Conservation (phyloP, 2,113 vertebrate species). For the Triplophysa rosa region DNA sequence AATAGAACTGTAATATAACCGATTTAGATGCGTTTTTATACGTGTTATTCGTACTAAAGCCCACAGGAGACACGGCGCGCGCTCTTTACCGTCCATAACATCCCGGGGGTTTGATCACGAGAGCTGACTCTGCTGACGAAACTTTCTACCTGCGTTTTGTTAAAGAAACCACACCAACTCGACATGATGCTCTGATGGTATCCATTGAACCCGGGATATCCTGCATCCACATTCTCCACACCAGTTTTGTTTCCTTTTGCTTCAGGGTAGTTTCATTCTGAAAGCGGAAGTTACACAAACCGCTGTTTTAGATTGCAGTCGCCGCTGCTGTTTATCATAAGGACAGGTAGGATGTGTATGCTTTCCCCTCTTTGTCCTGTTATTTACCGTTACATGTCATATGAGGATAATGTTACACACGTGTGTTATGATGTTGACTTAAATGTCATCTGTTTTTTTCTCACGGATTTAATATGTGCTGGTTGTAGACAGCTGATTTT, state of each 20-base stretch:
- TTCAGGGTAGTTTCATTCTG: conserved; percentile 2
- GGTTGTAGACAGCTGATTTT: not conserved
- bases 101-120: conserved; percentile 33
- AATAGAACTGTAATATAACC: not conserved
- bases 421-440: not conserved
- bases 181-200: conserved; percentile 21
- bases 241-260: not conserved
- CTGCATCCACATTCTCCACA: not conserved
- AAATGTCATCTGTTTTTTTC: not conserved
- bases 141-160: conserved; percentile 24
- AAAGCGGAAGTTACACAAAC: not conserved
- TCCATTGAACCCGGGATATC: not conserved
- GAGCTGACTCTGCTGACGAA: conserved; percentile 9
- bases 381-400: not conserved
- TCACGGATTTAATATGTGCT: not conserved
- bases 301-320: not conserved
- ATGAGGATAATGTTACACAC: not conserved
- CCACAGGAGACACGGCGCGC: not conserved
- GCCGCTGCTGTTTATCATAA: not conserved
- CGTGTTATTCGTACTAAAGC: not conserved
- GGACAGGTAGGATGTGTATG: conserved; percentile 1
- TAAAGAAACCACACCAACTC: conserved; percentile 5
- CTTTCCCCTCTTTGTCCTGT: not conserved
- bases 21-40: not conserved
- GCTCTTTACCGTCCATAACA: not conserved